phyloP scores from a whole-genome alignment of 2,113 vertebrate species.

The Dicrurus megarhynchus region DNA sequence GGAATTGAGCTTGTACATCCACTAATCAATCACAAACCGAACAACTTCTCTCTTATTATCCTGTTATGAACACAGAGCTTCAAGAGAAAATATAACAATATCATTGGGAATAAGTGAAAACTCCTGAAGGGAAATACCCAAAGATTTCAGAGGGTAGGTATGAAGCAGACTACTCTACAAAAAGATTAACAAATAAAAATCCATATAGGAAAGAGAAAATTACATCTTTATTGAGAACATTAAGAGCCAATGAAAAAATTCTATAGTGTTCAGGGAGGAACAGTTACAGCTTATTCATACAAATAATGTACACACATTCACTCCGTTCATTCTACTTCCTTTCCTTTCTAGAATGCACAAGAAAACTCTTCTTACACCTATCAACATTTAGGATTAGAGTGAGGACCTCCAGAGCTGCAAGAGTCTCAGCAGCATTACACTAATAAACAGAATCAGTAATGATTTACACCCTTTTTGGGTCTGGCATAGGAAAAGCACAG shows the following conservation, averaged over 20 bases:
- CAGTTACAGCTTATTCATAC: background rate
- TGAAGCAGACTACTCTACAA: background rate
- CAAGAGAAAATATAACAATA: background rate
- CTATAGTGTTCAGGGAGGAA: background rate
- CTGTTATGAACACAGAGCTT: background rate
- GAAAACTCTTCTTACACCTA: background rate
- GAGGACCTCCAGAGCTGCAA: background rate
- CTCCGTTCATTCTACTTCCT: background rate
- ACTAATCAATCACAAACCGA: constrained; percentile 47
- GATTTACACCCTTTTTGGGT: background rate
- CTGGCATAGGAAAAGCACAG: background rate
- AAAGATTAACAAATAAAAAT: background rate
- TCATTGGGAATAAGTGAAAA: background rate
- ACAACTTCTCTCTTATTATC: background rate
- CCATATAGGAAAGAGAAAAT: background rate
- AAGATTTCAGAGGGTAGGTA: background rate
- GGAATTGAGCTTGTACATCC: constrained; percentile 31
- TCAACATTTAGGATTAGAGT: background rate
- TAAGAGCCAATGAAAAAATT: background rate
- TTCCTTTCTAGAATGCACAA: background rate
- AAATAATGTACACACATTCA: background rate
- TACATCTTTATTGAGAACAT: background rate
- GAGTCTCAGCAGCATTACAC: background rate
- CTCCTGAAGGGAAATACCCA: background rate
- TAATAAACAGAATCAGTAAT: background rate